Percentiles rank a stretch among this genome's conserved stretches.
Evolutionary conservation across 2,888 invertebrate species (phyloP).

Genomic region (Epinotia brunnichana): DNA sequence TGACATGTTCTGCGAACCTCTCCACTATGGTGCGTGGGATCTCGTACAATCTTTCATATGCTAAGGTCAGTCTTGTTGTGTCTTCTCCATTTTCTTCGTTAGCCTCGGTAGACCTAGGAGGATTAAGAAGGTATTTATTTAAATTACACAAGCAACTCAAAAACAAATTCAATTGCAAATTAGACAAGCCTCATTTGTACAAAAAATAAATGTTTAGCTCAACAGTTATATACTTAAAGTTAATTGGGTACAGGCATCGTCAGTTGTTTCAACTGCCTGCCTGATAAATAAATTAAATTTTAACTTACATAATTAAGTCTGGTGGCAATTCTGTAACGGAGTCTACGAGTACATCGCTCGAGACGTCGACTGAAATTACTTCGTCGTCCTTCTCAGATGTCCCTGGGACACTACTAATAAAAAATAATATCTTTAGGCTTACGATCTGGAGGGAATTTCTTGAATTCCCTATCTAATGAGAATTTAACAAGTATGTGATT

Average conservation of each 20-base stretch:
- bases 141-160: too few relatives aligned
- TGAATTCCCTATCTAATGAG: background rate
- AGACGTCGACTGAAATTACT: constrained; percentile 68
- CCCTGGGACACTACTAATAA: constrained; percentile 37
- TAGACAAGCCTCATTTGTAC: too few relatives aligned
- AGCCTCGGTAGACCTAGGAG: constrained; percentile 62
- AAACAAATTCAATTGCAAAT: too few relatives aligned
- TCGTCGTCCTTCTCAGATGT: constrained; percentile 59
- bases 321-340: constrained; percentile 65
- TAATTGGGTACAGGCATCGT: too few relatives aligned
- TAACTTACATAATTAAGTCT: constrained; percentile 66
- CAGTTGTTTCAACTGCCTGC: too few relatives aligned
- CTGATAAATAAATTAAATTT: too few relatives aligned
- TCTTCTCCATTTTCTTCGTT: constrained; percentile 68
- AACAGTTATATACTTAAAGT: too few relatives aligned
- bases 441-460: background rate
- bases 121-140: background rate
- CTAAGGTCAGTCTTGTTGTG: constrained; percentile 85
- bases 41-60: constrained; percentile 87
- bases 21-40: constrained; percentile 86
- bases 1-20: constrained; percentile 84
- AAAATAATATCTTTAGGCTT: constrained; percentile 1
- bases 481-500: background rate
- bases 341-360: constrained; percentile 66
- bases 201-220: too few relatives aligned